Percentiles rank a stretch among this genome's conserved stretches.
Evolutionary conservation across 2,113 vertebrate species (phyloP).

Genomic region (mouse (Mus musculus)): DNA sequence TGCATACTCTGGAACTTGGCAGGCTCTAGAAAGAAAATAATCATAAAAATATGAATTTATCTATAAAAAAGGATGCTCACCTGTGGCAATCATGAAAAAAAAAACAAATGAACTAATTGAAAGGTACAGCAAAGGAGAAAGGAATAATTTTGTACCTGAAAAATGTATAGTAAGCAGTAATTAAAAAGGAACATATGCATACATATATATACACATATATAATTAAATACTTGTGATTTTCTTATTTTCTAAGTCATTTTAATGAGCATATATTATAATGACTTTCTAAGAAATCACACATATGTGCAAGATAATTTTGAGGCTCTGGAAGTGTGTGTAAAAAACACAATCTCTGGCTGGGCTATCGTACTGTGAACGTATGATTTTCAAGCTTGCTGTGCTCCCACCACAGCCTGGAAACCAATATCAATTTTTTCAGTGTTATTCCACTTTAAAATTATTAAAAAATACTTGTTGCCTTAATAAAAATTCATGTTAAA

Average conservation of each 20-base stretch:
- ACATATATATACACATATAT: not conserved
- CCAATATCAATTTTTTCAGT: not conserved
- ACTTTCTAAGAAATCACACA: slow-evolving; percentile 26
- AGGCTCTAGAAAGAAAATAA: slow-evolving; percentile 24
- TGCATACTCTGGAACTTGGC: no score
- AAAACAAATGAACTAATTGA: slow-evolving; percentile 38
- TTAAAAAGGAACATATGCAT: slow-evolving; percentile 29
- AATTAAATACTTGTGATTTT: slow-evolving; percentile 24
- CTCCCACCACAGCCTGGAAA: not conserved
- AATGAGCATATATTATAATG: slow-evolving; percentile 32
- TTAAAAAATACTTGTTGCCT: not conserved
- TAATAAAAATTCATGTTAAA: not conserved
- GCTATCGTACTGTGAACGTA: not conserved
- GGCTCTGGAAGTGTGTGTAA: not conserved
- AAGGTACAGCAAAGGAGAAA: slow-evolving; percentile 7
- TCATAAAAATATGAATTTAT: slow-evolving; percentile 46
- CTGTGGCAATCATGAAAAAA: slow-evolving; percentile 6
- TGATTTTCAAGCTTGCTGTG: not conserved
- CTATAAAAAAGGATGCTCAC: slow-evolving; percentile 34
- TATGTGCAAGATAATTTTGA: slow-evolving; percentile 33
- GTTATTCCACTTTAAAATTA: slow-evolving; percentile 11
- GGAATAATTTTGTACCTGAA: slow-evolving; percentile 48
- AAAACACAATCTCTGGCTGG: slow-evolving; percentile 26
- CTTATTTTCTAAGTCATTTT: slow-evolving; percentile 37
- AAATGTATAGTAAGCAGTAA: slow-evolving; percentile 49